These are phyloP conservation scores for Characodon lateralis DNA, from an alignment of 2,797 vertebrate genomes.

Conservation along the genomic window DNA sequence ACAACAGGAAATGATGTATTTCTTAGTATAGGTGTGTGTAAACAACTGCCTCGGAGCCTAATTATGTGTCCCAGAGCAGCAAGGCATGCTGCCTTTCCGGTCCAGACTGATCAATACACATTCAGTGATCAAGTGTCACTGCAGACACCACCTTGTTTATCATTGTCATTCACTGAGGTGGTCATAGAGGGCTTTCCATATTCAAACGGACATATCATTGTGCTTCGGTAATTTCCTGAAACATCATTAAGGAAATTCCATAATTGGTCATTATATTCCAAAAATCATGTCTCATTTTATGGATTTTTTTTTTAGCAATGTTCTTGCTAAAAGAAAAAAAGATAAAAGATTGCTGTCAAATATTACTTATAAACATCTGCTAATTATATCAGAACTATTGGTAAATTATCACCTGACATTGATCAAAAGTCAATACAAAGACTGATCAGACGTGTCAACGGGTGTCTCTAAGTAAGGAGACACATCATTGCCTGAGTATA, in stretches of 20 bases:
- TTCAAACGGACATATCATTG: slow-evolving; percentile 28
- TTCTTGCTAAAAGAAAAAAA: background rate
- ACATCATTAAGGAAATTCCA: slow-evolving; percentile 8
- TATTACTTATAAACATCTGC: background rate
- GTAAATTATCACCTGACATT: background rate
- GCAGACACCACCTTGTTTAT: slow-evolving; percentile 58
- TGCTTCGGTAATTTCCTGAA: slow-evolving; percentile 24
- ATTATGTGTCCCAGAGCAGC: slow-evolving; percentile 45
- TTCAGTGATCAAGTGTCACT: slow-evolving; percentile 60
- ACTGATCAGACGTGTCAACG: background rate
- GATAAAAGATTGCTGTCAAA: background rate
- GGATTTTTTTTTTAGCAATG: background rate
- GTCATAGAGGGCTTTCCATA: slow-evolving; percentile 49
- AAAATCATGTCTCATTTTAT: background rate
- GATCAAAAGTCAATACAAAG: background rate
- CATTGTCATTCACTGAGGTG: slow-evolving; percentile 43
- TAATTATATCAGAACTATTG: background rate
- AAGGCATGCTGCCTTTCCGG: slow-evolving; percentile 46
- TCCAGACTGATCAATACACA: slow-evolving; percentile 69
- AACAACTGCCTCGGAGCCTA: slow-evolving; percentile 29
- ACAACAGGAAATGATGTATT: slow-evolving; percentile 16
- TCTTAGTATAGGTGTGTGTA: slow-evolving; percentile 10
- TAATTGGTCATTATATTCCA: background rate
- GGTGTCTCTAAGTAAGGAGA: background rate
- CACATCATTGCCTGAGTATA: background rate